Percentiles rank a stretch among this genome's conserved stretches.
Evolutionary conservation across 2,888 invertebrate genomes (phyloP).

Genomic region (Limenitis camilla): DNA sequence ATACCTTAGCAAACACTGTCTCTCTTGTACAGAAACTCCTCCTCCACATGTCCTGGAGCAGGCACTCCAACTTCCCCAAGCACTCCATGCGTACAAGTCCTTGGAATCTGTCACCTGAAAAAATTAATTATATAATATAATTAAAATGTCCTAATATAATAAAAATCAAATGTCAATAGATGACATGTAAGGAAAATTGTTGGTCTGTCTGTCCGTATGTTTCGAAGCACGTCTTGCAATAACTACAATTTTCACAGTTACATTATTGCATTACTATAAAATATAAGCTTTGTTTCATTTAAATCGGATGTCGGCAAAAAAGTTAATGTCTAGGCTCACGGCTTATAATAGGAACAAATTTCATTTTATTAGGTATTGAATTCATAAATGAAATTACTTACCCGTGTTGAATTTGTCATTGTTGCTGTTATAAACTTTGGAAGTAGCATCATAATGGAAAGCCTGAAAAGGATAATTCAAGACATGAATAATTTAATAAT

Average conservation of each 20-base stretch:
- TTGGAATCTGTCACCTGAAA: slow-evolving; percentile 25
- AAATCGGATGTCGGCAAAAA: neutral
- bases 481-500: neutral
- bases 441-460: slow-evolving; percentile 41
- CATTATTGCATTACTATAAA: too few relatives aligned
- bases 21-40: slow-evolving; percentile 80
- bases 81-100: slow-evolving; percentile 73
- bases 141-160: neutral
- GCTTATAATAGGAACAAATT: neutral
- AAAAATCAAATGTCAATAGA: too few relatives aligned
- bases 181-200: too few relatives aligned
- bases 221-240: too few relatives aligned
- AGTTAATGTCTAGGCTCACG: too few relatives aligned
- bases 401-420: slow-evolving; percentile 35
- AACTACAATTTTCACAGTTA: too few relatives aligned
- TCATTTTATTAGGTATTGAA: neutral
- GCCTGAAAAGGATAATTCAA: too few relatives aligned
- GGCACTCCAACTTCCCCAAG: slow-evolving; percentile 82
- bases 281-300: too few relatives aligned
- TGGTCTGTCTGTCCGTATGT: too few relatives aligned
- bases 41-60: slow-evolving; percentile 85
- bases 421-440: slow-evolving; percentile 42
- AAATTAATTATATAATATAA: neutral
- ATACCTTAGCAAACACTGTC: slow-evolving; percentile 77
- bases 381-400: slow-evolving; percentile 14